phyloP scores from a whole-genome alignment of 2,888 invertebrate species.

The Andrena flavipes region DNA sequence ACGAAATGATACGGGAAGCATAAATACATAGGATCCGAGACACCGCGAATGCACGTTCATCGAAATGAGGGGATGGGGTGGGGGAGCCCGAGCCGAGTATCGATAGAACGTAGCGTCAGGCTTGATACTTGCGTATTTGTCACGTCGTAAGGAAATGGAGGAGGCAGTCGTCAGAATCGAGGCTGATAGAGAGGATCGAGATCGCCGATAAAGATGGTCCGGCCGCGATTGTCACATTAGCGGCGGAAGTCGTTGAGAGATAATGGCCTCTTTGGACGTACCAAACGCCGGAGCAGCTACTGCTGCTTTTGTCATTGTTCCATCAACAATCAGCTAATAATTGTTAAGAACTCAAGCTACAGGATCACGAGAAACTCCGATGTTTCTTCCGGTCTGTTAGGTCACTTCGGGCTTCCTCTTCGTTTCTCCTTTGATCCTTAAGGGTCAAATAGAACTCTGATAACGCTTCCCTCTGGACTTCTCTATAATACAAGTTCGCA shows the following conservation, averaged over 20 bases:
- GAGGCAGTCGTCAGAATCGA: conserved; percentile 22
- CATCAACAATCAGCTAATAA: conserved; percentile 47
- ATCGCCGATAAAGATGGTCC: conserved; percentile 71
- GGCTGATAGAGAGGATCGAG: conserved; percentile 57
- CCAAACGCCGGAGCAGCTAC: conserved; percentile 40
- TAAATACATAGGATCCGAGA: conserved; percentile 81
- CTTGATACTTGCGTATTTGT: conserved; percentile 80
- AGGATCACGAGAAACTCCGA: conserved; percentile 62
- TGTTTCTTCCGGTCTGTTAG: conserved; percentile 45
- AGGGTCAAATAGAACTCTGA: not conserved
- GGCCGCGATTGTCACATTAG: conserved; percentile 68
- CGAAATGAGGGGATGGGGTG: conserved; percentile 71
- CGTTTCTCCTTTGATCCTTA: conserved; percentile 9
- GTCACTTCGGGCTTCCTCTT: conserved; percentile 38
- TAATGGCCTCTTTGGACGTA: conserved; percentile 70
- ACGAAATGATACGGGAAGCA: conserved; percentile 84
- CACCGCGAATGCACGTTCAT: conserved; percentile 72
- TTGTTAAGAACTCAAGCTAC: conserved; percentile 47
- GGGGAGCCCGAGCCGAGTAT: conserved; percentile 67
- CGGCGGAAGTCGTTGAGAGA: conserved; percentile 71
- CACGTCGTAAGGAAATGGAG: conserved; percentile 66
- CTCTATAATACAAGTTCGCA: no score
- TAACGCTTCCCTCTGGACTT: not conserved
- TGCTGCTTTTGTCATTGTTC: conserved; percentile 50
- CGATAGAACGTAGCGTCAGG: conserved; percentile 77